These are phyloP conservation scores for Harpegnathos saltator DNA, from an alignment of 1,140 invertebrate species.

Conservation along the genomic window DNA sequence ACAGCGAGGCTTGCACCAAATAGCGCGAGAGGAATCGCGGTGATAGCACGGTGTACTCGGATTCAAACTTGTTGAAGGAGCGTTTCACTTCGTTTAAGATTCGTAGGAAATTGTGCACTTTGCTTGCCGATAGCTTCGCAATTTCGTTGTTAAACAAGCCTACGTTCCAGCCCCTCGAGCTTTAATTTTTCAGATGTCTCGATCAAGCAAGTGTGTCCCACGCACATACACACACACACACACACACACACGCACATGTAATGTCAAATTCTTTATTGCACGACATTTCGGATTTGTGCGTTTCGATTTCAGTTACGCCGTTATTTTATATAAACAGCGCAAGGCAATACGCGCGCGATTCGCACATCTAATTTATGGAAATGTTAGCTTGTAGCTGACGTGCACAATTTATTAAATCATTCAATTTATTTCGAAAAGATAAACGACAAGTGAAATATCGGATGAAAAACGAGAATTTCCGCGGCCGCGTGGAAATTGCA, in stretches of 20 bases:
- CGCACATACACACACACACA: background rate
- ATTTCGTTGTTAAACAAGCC: background rate
- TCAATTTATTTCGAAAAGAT: background rate
- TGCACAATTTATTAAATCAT: slow-evolving; percentile 22
- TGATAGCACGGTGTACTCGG: background rate
- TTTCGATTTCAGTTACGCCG: slow-evolving; percentile 3
- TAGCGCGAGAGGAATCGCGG: background rate
- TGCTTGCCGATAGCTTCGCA: too few relatives aligned
- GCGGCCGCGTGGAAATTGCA: background rate
- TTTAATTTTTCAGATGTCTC: background rate
- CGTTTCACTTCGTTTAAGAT: background rate
- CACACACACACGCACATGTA: background rate
- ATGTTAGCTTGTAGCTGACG: background rate
- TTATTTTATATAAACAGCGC: background rate
- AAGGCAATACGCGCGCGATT: background rate
- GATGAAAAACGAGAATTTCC: slow-evolving; percentile 5
- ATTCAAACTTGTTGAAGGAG: background rate
- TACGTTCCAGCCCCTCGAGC: background rate
- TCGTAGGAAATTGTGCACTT: background rate
- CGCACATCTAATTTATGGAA: slow-evolving; percentile 15
- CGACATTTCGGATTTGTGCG: background rate
- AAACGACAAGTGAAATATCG: slow-evolving; percentile 2
- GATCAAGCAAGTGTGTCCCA: background rate
- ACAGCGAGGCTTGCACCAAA: background rate
- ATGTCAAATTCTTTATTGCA: background rate